These are phyloP conservation scores for Lucilia cuprina DNA, from an alignment of 1,140 invertebrate species.

Conservation along the genomic window DNA sequence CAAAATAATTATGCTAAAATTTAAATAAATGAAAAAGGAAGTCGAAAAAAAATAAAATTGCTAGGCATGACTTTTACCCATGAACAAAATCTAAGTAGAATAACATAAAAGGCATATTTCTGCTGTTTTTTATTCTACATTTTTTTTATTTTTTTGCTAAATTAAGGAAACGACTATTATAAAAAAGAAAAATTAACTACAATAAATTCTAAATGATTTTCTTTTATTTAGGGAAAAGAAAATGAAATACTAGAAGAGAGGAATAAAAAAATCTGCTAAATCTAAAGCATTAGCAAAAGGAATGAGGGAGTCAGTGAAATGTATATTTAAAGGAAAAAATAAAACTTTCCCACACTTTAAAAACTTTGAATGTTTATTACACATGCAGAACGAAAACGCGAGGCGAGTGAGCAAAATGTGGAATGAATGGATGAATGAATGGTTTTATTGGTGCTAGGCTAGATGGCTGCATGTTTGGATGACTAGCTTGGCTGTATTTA, in stretches of 20 bases:
- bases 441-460: not conserved
- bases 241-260: not conserved
- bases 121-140: too few relatives aligned
- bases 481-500: not conserved
- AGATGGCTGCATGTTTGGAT: not conserved
- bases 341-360: constrained; percentile 1
- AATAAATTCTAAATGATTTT: constrained; percentile 9
- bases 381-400: not conserved
- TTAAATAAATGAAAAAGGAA: not conserved
- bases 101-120: too few relatives aligned
- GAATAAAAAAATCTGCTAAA: not conserved
- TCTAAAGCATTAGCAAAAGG: not conserved
- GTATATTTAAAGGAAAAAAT: not conserved
- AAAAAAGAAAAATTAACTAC: not conserved
- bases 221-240: not conserved
- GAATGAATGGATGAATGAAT: not conserved
- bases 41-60: not conserved
- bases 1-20: not conserved
- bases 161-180: not conserved
- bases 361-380: not conserved
- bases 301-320: too few relatives aligned
- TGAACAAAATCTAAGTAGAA: too few relatives aligned
- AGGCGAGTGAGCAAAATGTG: not conserved
- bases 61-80: too few relatives aligned
- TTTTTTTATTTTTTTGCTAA: not conserved